These are phyloP conservation scores for Streptopelia turtur DNA, from an alignment of 2,797 vertebrate species.

Conservation along the genomic window DNA sequence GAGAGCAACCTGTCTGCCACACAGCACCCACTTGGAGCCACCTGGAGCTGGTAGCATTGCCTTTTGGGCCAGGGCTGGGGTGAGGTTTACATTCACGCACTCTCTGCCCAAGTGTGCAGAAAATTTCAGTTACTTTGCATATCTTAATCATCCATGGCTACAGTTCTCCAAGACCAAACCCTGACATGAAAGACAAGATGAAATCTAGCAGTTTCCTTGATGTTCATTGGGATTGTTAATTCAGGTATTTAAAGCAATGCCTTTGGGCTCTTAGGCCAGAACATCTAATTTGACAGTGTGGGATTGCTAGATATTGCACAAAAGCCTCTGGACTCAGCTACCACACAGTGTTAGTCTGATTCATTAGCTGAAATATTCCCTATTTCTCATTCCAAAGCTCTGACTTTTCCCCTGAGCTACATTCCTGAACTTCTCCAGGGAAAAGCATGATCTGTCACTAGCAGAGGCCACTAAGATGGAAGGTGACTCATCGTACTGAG, in stretches of 20 bases:
- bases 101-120: not conserved
- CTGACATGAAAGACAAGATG: constrained; percentile 29
- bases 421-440: not conserved
- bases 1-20: not conserved
- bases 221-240: constrained; percentile 45
- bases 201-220: constrained; percentile 29
- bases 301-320: constrained; percentile 18
- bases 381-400: constrained; percentile 19
- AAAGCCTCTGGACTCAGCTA: constrained; percentile 48
- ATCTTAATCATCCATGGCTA: not conserved
- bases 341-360: constrained; percentile 50
- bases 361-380: constrained; percentile 50
- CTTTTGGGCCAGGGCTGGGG: not conserved
- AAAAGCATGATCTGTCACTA: not conserved
- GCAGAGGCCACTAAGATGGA: not conserved
- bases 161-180: constrained; percentile 27
- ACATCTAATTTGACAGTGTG: constrained; percentile 58
- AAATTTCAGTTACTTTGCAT: constrained; percentile 24
- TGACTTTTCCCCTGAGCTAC: not conserved
- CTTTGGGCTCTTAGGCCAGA: constrained; percentile 55
- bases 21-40: not conserved
- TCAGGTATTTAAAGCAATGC: constrained; percentile 65
- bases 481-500: not conserved
- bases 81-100: not conserved
- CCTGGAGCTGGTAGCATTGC: not conserved